Evolutionary conservation across 2,113 vertebrate species (phyloP).

Genomic region (Antigone vipio): DNA sequence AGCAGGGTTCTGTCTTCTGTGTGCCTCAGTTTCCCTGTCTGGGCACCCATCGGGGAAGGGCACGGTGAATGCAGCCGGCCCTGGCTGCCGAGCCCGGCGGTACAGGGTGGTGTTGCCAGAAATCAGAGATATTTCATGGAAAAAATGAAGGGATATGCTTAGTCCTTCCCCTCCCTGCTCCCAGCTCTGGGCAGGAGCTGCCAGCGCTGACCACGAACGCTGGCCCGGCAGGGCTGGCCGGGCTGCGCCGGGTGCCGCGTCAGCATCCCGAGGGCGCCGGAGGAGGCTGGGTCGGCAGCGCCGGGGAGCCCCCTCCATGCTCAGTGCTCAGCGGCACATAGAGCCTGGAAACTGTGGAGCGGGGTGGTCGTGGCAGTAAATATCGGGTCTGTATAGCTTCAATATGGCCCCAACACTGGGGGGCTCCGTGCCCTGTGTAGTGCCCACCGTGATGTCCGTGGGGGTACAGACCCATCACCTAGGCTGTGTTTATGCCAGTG

Average conservation of each 20-base stretch:
- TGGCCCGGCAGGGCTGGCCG: background rate
- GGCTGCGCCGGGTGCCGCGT: background rate
- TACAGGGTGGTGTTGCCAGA: background rate
- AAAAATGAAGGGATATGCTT: background rate
- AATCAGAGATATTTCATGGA: conserved; percentile 9
- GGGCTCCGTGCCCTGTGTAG: rapidly evolving
- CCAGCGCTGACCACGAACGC: background rate
- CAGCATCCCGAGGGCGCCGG: background rate
- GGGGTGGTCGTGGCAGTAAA: rapidly evolving
- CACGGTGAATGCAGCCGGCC: background rate
- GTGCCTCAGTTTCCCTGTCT: background rate
- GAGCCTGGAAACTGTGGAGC: rapidly evolving
- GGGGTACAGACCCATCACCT: rapidly evolving
- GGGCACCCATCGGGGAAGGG: background rate
- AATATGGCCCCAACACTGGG: background rate
- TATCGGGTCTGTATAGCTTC: background rate
- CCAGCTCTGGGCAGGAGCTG: background rate
- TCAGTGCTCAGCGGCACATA: rapidly evolving
- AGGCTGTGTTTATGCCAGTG: rapidly evolving
- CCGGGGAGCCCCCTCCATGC: background rate
- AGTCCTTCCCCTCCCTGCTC: background rate
- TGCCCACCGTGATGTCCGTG: rapidly evolving
- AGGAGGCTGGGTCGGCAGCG: background rate
- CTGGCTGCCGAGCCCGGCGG: rapidly evolving
- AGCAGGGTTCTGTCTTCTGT: background rate